phyloP scores from a whole-genome alignment of 2,888 invertebrate species.

The Selenia dentaria region DNA sequence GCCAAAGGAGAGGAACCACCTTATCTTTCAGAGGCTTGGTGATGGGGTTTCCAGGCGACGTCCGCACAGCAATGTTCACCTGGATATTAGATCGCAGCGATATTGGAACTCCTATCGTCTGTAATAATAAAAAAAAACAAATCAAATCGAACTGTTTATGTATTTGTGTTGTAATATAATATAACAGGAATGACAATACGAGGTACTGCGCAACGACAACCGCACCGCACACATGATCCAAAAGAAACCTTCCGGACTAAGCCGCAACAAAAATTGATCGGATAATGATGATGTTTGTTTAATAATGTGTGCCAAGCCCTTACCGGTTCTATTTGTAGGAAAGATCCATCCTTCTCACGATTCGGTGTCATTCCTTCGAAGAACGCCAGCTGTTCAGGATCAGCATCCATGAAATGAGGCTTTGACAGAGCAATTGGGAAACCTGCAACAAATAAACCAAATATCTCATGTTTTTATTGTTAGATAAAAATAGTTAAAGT shows the following conservation, averaged over 20 bases:
- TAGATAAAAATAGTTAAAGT: too few species aligned
- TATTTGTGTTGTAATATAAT: too few species aligned
- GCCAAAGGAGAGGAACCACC: slow-evolving; percentile 89
- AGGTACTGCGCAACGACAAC: too few species aligned
- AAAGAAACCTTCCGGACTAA: too few species aligned
- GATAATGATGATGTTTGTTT: too few species aligned
- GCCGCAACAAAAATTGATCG: too few species aligned
- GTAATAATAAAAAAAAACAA: too few species aligned
- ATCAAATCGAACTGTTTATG: too few species aligned
- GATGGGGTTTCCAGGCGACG: slow-evolving; percentile 85
- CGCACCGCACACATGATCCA: too few species aligned
- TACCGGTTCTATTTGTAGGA: slow-evolving; percentile 90
- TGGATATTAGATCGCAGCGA: slow-evolving; percentile 87
- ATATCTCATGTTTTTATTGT: neutral
- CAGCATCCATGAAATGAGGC: slow-evolving; percentile 86
- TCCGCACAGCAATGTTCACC: slow-evolving; percentile 88
- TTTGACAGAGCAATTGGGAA: slow-evolving; percentile 90
- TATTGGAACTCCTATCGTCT: slow-evolving; percentile 88
- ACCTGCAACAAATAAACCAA: slow-evolving; percentile 63
- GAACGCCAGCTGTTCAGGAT: slow-evolving; percentile 80
- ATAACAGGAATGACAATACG: too few species aligned
- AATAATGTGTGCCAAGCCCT: slow-evolving; percentile 35
- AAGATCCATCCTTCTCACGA: slow-evolving; percentile 70
- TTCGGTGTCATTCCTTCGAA: slow-evolving; percentile 88
- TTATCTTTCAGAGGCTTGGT: slow-evolving; percentile 86